Evolutionary conservation across 2,113 vertebrate genomes (phyloP), one percentile per base, ranked within the genome.

Genomic region (Hippoglossus stenolepis): DNA sequence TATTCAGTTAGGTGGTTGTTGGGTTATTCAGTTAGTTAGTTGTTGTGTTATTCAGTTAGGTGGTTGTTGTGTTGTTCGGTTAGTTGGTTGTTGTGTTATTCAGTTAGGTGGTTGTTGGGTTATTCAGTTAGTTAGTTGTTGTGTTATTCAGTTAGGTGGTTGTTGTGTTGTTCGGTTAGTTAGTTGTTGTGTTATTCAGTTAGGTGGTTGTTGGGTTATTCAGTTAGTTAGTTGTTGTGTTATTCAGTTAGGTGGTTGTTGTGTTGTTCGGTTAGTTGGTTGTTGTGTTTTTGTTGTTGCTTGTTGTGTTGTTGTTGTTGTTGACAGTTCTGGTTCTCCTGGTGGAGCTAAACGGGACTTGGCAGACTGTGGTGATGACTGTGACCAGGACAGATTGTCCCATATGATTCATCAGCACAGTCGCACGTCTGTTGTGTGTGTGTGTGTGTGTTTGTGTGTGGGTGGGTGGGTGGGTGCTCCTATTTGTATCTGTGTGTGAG

Each of bases 331-430:
- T 87, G 82, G 54, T 82, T 66, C 75, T 82, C 31, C 73, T 17
- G 69, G 66, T 67, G 73, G 70, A 88, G 78, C 76, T 81, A 73
- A 83, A 83, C 70, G 67, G 35, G 60, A 75, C 61, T 18, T 85
- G 78, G 85, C 87, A 82, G 70, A 49, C n/a, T 60, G 78, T 43
- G 51, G 47, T 73, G 80, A 78, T 73, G 80, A 82, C 79, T 83
- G 81, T 64, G 72, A 84, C 68, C 73, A 23, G 71, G 76, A 88
- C 88, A 88, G 90, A 88, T 84, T 90, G 90, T 88, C 79, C 62
- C 82, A 17, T 53, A 77, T 88, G 86, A 90, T 79, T 88, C 85
- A 91, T 87, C 90, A 85, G 73, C 82, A 62, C 77, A 77, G 63
- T 79, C 73, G 61, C 51, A 68, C 77, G 77, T 64, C 17, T 23